phyloP scores from a whole-genome alignment of 2,888 invertebrate genomes.

The Allacma fusca region DNA sequence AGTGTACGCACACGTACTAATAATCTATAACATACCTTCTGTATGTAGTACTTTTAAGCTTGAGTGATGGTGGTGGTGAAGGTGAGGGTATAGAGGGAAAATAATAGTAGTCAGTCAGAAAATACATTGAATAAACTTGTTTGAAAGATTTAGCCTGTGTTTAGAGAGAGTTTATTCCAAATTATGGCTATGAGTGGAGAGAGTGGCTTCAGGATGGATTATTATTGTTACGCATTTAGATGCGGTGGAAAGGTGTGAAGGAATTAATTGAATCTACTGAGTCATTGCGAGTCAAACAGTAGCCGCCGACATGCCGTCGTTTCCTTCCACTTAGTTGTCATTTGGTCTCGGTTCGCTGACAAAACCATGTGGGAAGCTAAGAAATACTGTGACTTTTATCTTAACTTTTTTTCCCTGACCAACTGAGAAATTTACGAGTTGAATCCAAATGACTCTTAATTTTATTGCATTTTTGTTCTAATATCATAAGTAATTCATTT shows the following conservation, averaged over 20 bases:
- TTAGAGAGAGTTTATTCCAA: neutral
- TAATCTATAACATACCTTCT: too few relatives aligned
- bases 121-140: neutral
- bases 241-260: slow-evolving; percentile 58
- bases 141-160: neutral
- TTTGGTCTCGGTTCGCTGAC: slow-evolving; percentile 46
- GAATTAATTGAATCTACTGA: slow-evolving; percentile 61
- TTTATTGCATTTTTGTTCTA: neutral
- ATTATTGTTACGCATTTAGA: slow-evolving; percentile 49
- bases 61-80: too few relatives aligned
- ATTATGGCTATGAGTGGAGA: neutral
- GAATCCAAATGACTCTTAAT: slow-evolving; percentile 1
- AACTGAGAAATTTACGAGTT: neutral
- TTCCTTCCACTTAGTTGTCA: slow-evolving; percentile 45
- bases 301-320: slow-evolving; percentile 51
- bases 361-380: slow-evolving; percentile 42
- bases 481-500: neutral
- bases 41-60: too few relatives aligned
- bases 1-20: too few relatives aligned
- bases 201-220: slow-evolving; percentile 11
- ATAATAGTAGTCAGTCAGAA: too few relatives aligned
- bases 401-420: neutral
- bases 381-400: slow-evolving; percentile 28
- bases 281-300: slow-evolving; percentile 58
- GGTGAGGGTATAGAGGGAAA: too few relatives aligned